Conservation (phyloP, 2,888 invertebrate genomes). For the Trichogramma evanescens region DNA sequence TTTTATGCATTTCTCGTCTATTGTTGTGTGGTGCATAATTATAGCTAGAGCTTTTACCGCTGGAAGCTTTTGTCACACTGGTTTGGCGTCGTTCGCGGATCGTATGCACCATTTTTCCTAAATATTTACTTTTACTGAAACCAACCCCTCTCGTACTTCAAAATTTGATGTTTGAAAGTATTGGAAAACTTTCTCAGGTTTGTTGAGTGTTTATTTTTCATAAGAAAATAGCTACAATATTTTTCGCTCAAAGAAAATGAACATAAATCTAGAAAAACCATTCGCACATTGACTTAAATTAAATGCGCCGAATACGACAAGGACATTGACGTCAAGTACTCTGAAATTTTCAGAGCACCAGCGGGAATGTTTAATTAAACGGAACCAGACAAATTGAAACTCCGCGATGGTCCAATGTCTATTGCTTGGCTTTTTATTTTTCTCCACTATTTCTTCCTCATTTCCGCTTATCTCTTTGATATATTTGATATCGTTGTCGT, state of each 20-base stretch:
- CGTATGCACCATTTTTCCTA: too few species aligned
- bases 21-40: constrained; percentile 14
- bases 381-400: constrained; percentile 3
- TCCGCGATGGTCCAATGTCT: background rate
- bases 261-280: constrained; percentile 12
- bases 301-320: background rate
- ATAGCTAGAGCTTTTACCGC: constrained; percentile 21
- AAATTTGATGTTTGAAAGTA: background rate
- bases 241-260: too few species aligned
- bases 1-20: background rate
- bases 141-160: too few species aligned
- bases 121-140: too few species aligned
- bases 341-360: background rate
- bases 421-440: background rate
- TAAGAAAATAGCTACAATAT: too few species aligned
- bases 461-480: too few species aligned
- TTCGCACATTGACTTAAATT: constrained; percentile 5
- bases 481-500: too few species aligned
- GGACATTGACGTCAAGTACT: background rate
- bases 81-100: too few species aligned
- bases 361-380: constrained; percentile 18
- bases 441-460: background rate
- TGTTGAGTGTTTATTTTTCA: too few species aligned
- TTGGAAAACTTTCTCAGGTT: too few species aligned
- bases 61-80: too few species aligned